Conservation (phyloP, 2,888 invertebrate species). For the Aphrophora alni region DNA sequence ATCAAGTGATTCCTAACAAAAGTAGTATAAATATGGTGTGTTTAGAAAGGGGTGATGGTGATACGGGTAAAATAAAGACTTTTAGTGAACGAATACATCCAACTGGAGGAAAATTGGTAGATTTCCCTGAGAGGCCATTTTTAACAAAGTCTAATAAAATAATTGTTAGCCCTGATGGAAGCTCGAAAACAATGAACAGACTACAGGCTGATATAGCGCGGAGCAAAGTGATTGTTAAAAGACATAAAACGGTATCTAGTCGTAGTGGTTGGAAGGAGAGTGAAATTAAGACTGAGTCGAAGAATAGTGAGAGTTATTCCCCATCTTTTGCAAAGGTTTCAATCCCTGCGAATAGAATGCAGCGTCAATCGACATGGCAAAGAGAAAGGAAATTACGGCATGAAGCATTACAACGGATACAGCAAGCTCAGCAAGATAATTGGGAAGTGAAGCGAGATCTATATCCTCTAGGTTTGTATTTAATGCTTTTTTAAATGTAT, state of each 20-base stretch:
- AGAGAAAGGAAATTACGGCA: conserved; percentile 55
- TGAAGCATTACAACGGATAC: conserved; percentile 67
- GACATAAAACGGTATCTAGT: conserved; percentile 44
- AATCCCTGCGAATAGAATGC: conserved; percentile 44
- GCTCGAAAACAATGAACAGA: conserved; percentile 45
- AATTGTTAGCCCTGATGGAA: conserved; percentile 32
- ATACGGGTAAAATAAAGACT: conserved; percentile 38
- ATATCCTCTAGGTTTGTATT: conserved; percentile 55
- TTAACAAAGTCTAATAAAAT: conserved; percentile 27
- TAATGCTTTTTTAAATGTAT: too few relatives aligned
- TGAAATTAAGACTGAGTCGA: conserved; percentile 30
- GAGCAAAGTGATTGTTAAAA: conserved; percentile 45
- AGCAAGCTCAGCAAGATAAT: conserved; percentile 53
- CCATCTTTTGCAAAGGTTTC: conserved; percentile 43
- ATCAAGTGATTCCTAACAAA: conserved; percentile 33
- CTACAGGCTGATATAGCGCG: conserved; percentile 46
- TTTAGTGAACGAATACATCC: conserved; percentile 3
- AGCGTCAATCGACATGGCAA: conserved; percentile 51
- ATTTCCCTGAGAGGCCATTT: conserved; percentile 28
- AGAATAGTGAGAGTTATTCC: not conserved
- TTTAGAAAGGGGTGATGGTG: conserved; percentile 41
- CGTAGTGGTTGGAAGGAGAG: conserved; percentile 14
- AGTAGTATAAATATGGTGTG: conserved; percentile 35
- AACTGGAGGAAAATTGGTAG: not conserved
- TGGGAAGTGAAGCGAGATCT: conserved; percentile 53